phyloP scores from a whole-genome alignment of 2,113 vertebrate species.

The Suricata suricatta region DNA sequence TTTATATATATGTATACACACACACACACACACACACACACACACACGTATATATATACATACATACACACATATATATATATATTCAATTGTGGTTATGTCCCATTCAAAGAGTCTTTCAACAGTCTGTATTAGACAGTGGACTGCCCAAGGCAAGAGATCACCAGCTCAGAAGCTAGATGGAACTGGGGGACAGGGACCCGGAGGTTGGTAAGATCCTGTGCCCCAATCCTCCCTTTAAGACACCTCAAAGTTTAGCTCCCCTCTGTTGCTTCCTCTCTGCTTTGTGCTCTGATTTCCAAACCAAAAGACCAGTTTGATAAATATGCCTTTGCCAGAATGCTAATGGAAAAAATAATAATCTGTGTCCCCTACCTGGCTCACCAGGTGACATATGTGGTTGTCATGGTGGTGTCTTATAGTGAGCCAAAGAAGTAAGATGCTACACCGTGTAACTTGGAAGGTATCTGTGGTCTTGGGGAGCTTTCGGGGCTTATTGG shows the following conservation, averaged over 20 bases:
- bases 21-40: accelerated
- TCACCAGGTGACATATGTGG: not conserved
- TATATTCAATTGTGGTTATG: not conserved
- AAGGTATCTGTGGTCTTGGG: not conserved
- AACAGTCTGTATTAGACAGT: not conserved
- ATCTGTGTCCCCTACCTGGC: not conserved
- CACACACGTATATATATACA: no score
- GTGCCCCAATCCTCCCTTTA: not conserved
- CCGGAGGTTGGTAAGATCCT: not conserved
- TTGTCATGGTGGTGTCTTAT: not conserved
- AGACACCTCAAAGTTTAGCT: not conserved
- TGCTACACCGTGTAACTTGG: not conserved
- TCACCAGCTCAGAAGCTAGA: not conserved
- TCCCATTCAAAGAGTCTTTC: not conserved
- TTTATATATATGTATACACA: no score
- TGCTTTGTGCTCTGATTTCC: not conserved
- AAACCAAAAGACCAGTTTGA: not conserved
- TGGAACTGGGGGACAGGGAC: not conserved
- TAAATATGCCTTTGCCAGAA: not conserved
- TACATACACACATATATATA: no score
- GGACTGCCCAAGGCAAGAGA: not conserved
- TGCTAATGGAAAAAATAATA: not conserved
- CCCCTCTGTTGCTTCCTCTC: not conserved
- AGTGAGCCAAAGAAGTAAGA: not conserved
- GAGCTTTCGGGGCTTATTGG: not conserved